Percentiles rank a stretch among this genome's conserved stretches.
These are phyloP conservation scores for Macquaria ambigua DNA, from an alignment of 2,113 vertebrate species.

Conservation along the genomic window DNA sequence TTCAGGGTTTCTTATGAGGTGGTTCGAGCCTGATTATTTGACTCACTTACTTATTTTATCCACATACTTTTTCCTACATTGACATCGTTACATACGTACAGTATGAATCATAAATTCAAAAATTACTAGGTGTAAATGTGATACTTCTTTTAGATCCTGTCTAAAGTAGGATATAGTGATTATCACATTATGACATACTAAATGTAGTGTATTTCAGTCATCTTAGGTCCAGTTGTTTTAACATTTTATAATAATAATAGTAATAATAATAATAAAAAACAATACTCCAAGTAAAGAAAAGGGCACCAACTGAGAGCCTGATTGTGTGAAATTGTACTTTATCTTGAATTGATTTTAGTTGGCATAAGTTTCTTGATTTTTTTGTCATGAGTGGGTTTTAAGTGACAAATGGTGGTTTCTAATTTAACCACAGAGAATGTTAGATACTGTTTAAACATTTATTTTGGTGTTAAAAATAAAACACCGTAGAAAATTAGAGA, in stretches of 20 bases:
- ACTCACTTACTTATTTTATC: neutral
- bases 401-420: neutral
- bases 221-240: neutral
- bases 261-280: neutral
- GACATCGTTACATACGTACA: neutral
- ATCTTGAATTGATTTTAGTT: neutral
- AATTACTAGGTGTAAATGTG: neutral
- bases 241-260: neutral
- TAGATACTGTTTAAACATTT: conserved; percentile 16
- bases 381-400: neutral
- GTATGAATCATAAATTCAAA: neutral
- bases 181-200: neutral
- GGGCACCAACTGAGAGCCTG: neutral
- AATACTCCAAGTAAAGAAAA: neutral
- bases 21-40: neutral
- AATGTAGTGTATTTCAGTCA: neutral
- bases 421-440: neutral
- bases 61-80: neutral
- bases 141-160: neutral
- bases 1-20: neutral
- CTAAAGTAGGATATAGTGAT: too few species aligned
- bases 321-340: neutral
- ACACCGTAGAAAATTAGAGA: neutral
- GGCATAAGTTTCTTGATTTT: neutral
- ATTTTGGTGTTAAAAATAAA: conserved; percentile 7